Evolutionary conservation across 2,888 invertebrate species (phyloP).

Genomic region (Calephelis perditalis): DNA sequence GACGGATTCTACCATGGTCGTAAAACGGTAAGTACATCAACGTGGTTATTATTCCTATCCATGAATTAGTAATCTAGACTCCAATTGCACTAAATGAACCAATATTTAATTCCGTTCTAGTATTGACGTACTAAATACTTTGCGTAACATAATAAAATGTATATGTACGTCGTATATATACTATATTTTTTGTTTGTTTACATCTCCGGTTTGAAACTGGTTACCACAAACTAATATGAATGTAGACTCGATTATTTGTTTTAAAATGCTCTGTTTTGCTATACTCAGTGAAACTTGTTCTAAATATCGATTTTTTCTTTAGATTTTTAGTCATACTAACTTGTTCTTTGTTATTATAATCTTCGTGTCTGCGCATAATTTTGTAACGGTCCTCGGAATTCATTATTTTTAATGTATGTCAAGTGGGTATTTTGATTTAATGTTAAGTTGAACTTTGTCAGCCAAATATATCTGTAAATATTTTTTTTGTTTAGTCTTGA

Average conservation of each 20-base stretch:
- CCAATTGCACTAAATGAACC: not conserved
- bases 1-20: constrained; percentile 79
- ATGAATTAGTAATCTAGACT: not conserved
- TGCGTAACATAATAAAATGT: constrained; percentile 1
- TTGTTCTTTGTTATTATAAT: constrained; percentile 14
- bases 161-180: constrained; percentile 2
- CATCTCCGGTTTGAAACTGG: constrained; percentile 4
- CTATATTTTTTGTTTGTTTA: constrained; percentile 6
- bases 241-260: too few relatives aligned
- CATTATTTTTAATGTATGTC: constrained; percentile 8
- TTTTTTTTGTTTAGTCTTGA: too few relatives aligned
- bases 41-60: constrained; percentile 27
- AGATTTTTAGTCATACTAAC: not conserved
- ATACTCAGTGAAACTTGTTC: not conserved
- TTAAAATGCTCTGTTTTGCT: too few relatives aligned
- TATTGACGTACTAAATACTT: not conserved
- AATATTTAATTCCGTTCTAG: not conserved
- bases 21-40: constrained; percentile 69
- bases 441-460: too few relatives aligned
- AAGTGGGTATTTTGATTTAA: constrained; percentile 1
- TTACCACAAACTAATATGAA: not conserved
- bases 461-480: too few relatives aligned
- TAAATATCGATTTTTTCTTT: not conserved
- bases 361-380: constrained; percentile 14
- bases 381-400: constrained; percentile 13